These are phyloP conservation scores for Tyrophagus putrescentiae DNA, from an alignment of 1,140 invertebrate species.

Conservation along the genomic window DNA sequence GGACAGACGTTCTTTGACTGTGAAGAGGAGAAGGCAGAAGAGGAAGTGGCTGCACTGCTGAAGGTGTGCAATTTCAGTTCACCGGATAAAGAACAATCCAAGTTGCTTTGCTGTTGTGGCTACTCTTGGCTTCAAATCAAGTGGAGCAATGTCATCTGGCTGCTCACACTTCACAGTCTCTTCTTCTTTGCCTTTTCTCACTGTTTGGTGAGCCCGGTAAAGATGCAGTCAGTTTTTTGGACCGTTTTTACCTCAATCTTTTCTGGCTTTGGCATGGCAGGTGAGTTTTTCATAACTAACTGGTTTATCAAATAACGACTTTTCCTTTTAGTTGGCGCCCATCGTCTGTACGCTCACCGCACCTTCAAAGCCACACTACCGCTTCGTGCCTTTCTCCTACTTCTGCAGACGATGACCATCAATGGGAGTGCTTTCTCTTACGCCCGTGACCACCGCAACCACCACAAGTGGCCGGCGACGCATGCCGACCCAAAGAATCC, in stretches of 20 bases:
- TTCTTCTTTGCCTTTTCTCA: neutral
- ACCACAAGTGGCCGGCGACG: conserved; percentile 28
- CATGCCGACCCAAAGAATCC: conserved; percentile 28
- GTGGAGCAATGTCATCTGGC: conserved; percentile 10
- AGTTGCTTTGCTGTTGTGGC: neutral
- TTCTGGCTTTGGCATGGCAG: conserved; percentile 46
- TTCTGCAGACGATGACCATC: conserved; percentile 63
- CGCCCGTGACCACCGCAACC: conserved; percentile 26
- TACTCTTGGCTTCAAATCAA: neutral
- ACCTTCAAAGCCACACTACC: conserved; percentile 42
- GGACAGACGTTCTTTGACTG: neutral
- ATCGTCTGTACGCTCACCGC: conserved; percentile 42
- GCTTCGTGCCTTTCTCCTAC: conserved; percentile 34
- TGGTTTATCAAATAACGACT: no score
- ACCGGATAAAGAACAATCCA: neutral
- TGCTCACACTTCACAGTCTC: neutral
- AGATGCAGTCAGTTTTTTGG: neutral
- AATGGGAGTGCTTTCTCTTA: conserved; percentile 35
- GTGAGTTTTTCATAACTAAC: no score
- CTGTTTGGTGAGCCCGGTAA: neutral
- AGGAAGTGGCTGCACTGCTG: neutral
- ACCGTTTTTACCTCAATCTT: neutral
- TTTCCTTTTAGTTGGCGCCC: conserved; percentile 41
- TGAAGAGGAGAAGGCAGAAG: neutral
- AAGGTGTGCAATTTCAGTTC: neutral